These are phyloP conservation scores for Panulirus ornatus DNA, from an alignment of 1,140 invertebrate species.

Conservation along the genomic window DNA sequence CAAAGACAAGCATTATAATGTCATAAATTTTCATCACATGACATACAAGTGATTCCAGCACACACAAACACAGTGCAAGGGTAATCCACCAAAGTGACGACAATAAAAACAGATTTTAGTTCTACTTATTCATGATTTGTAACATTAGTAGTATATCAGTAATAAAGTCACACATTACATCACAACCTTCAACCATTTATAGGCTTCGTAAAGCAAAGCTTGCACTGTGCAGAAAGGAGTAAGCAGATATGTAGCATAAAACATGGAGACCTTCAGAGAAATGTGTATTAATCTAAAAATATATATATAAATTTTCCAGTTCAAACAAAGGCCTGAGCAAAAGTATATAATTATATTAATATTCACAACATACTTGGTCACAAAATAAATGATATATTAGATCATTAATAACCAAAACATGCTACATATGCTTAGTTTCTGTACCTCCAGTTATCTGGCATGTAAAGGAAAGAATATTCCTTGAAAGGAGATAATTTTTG, in stretches of 20 bases:
- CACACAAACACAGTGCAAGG: background rate
- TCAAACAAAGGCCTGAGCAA: background rate
- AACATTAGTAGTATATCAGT: background rate
- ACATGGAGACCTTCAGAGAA: background rate
- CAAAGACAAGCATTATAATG: too few species aligned
- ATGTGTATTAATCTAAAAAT: background rate
- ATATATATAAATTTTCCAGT: background rate
- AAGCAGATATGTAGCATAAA: background rate
- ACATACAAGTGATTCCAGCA: background rate
- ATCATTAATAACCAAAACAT: background rate
- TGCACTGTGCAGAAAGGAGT: background rate
- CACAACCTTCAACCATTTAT: background rate
- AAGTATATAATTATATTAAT: background rate
- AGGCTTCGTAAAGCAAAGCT: background rate
- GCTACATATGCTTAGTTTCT: background rate
- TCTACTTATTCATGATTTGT: background rate
- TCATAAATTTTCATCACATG: too few species aligned
- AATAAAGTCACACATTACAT: background rate
- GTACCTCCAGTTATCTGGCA: too few species aligned
- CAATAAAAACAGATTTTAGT: background rate
- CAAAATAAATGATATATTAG: background rate
- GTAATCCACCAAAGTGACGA: background rate
- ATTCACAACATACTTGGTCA: too few species aligned
- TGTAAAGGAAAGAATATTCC: too few species aligned
- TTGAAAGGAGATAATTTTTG: too few species aligned